These are phyloP conservation scores for Dendrocincla tyrannina DNA, from an alignment of 2,797 vertebrate genomes.

Conservation along the genomic window DNA sequence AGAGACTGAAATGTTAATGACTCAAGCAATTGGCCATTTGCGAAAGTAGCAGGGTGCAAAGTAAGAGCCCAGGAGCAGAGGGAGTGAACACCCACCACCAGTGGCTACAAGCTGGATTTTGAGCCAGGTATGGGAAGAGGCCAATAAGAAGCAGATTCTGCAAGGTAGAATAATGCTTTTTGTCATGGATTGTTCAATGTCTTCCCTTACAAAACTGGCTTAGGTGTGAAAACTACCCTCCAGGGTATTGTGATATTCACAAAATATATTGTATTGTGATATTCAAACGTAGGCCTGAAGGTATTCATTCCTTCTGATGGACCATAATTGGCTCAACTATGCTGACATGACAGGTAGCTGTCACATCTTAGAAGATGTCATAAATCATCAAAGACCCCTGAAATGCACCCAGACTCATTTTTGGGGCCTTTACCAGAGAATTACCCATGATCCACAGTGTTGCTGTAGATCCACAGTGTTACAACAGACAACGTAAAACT, in stretches of 20 bases:
- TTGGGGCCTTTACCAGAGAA: too few relatives aligned
- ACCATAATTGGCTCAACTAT: background rate
- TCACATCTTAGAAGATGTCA: background rate
- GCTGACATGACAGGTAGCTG: background rate
- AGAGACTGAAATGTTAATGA: background rate
- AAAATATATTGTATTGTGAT: background rate
- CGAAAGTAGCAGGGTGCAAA: background rate
- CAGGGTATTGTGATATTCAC: background rate
- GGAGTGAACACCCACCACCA: rapidly evolving
- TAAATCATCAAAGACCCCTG: background rate
- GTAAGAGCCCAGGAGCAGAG: background rate
- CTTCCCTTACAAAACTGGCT: background rate
- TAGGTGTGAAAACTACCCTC: background rate
- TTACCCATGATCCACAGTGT: background rate
- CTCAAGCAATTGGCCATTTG: background rate
- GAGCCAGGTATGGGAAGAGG: background rate
- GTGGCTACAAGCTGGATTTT: background rate
- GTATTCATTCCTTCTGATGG: background rate
- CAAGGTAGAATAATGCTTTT: background rate
- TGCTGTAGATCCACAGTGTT: background rate
- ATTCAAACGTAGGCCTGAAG: background rate
- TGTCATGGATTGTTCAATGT: background rate
- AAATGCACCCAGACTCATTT: background rate
- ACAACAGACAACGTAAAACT: background rate
- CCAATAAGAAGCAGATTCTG: background rate